Evolutionary conservation across 2,113 vertebrate species (phyloP), one percentile per base, ranked within the genome.

Genomic region (Tautogolabrus adspersus): DNA sequence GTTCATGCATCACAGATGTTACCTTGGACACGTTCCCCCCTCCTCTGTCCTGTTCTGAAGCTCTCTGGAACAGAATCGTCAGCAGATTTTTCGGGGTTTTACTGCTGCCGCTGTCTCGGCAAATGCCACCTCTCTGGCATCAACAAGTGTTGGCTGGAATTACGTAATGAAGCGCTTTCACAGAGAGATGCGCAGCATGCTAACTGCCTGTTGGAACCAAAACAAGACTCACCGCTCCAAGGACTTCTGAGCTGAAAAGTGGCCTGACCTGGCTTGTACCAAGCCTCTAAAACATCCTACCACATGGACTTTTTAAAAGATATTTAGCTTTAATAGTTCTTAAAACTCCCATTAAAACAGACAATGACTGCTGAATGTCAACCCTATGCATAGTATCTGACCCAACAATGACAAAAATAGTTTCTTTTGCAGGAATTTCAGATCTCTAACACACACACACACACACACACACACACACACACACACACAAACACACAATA

Each of bases 111-210:
- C 51, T 67, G 59, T 70, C 66, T 72, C 38, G 10, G 59, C 62
- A 86, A 84, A 90, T 64, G 72, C 73, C 83, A 59, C 59, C 46
- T 79, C 65, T 61, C 64, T 82, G 75, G 81, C 78, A 84, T 44
- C 0, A 30, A 57, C 8, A 37, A 30, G n/a, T 12, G 18, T 72
- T 88, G 79, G 66, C 72, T 65, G 34, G 54, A 57, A 55, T 83
- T 79, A 74, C 1, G 0, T 73, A 78, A 83, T 57, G 34, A 72
- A 73, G 34, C 64, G 64, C 56, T 76, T 79, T 64, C 67, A 71
- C 23, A 10, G 57, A 46, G 70, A 74, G 58, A 65, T 74, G 72
- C 49, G 55, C 63, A 26, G 72, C 38, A 60, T 83, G 64, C 13
- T 64, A 63, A 81, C 63, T 47, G 69, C 13, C 30, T 30, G 19